phyloP scores from a whole-genome alignment of 1,140 invertebrate species.

The Lepidurus packardi region DNA sequence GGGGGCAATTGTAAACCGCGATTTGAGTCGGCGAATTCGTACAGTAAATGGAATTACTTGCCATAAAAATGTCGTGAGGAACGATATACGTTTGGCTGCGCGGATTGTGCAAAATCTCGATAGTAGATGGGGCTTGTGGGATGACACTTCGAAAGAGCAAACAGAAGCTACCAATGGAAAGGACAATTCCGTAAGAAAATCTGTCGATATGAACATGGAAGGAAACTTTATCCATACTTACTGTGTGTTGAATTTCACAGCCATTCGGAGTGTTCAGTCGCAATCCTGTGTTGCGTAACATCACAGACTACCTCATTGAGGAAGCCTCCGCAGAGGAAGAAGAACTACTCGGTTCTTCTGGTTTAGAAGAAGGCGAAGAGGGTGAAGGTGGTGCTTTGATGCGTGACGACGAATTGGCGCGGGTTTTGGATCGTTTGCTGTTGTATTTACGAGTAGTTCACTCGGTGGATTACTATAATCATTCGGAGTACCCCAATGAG shows the following conservation, averaged over 20 bases:
- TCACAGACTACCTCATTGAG: constrained; percentile 96
- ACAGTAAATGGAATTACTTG: constrained; percentile 87
- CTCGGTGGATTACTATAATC: constrained; percentile 98
- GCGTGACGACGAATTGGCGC: constrained; percentile 61
- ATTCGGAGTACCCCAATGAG: constrained; percentile 97
- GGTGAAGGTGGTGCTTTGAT: constrained; percentile 61
- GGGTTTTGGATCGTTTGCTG: constrained; percentile 71
- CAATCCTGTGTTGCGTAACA: constrained; percentile 94
- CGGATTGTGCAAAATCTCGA: constrained; percentile 94
- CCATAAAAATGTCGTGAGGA: constrained; percentile 80
- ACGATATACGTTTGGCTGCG: constrained; percentile 89
- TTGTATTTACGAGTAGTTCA: constrained; percentile 94
- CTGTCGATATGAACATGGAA: constrained; percentile 34
- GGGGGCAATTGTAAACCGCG: constrained; percentile 88
- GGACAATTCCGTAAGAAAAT: constrained; percentile 43
- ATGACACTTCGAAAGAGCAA: constrained; percentile 39
- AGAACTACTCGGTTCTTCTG: constrained; percentile 72
- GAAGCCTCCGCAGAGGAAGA: constrained; percentile 98
- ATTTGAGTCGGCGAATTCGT: constrained; percentile 84
- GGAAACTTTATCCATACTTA: constrained; percentile 30
- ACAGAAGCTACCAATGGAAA: constrained; percentile 41
- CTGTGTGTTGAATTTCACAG: constrained; percentile 25
- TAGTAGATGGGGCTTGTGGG: constrained; percentile 73
- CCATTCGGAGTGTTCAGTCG: constrained; percentile 40
- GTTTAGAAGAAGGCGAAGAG: constrained; percentile 47